These are phyloP conservation scores for Hiodon tergisus DNA, from an alignment of 2,113 vertebrate species.

Conservation along the genomic window DNA sequence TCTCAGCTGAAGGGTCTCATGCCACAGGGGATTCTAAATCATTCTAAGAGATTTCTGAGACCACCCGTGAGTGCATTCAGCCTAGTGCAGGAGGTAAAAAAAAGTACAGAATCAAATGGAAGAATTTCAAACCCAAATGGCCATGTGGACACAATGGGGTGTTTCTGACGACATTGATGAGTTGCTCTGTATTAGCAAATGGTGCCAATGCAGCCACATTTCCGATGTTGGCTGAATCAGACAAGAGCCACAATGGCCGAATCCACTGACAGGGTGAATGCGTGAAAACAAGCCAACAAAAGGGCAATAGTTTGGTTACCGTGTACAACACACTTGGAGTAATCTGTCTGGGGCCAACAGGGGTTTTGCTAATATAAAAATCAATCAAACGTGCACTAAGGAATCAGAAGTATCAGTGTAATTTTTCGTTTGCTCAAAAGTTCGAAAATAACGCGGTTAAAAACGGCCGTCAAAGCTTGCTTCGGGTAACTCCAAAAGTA, in stretches of 20 bases:
- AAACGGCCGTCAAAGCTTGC: no score
- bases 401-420: no score
- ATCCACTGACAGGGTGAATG: background rate
- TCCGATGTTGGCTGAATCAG: background rate
- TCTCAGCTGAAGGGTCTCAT: conserved; percentile 17
- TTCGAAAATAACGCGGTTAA: no score
- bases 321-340: no score
- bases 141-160: background rate
- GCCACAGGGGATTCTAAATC: conserved; percentile 38
- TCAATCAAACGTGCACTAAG: no score
- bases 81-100: conserved; percentile 40
- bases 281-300: background rate
- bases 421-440: no score
- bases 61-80: conserved; percentile 42
- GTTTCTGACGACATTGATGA: no score
- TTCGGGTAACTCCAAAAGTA: no score
- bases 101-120: background rate
- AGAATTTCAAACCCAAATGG: background rate
- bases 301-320: no score
- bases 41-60: conserved; percentile 55
- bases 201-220: background rate
- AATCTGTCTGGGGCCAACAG: no score
- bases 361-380: no score
- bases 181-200: background rate
- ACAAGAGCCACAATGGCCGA: no score